A percentile compares a stretch with the other conserved stretches of the same genome.
Conservation (phyloP, 2,113 vertebrate genomes). For the Danionella cerebrum region DNA sequence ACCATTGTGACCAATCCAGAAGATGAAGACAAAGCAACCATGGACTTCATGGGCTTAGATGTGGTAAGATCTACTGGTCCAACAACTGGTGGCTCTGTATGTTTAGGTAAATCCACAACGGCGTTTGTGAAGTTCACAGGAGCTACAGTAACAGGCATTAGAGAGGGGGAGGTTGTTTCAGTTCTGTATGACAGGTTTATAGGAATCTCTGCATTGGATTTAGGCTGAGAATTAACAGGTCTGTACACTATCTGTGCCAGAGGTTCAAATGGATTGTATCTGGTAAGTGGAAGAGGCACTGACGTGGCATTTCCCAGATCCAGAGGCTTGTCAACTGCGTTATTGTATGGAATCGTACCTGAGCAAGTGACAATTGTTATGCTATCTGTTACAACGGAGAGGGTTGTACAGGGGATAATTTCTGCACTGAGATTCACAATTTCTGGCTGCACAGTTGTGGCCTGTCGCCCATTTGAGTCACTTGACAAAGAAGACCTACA, state of each 20-base stretch:
- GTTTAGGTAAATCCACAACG: conserved; percentile 52
- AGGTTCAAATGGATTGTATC: conserved; percentile 75
- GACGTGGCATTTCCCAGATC: conserved; percentile 68
- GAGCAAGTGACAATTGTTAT: conserved; percentile 74
- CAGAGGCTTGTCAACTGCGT: conserved; percentile 71
- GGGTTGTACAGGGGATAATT: conserved; percentile 62
- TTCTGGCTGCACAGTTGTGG: conserved; percentile 82
- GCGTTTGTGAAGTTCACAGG: conserved; percentile 67
- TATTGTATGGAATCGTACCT: conserved; percentile 68
- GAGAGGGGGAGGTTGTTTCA: conserved; percentile 55
- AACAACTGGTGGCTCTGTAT: conserved; percentile 57
- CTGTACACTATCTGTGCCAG: conserved; percentile 66
- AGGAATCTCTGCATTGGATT: conserved; percentile 70
- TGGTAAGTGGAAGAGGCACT: conserved; percentile 77
- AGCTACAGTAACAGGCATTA: conserved; percentile 61
- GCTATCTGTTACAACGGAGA: conserved; percentile 68
- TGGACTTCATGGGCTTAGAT: conserved; percentile 77
- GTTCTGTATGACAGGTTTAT: conserved; percentile 84
- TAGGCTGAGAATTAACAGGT: conserved; percentile 57
- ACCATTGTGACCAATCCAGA: conserved; percentile 77
- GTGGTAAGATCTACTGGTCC: conserved; percentile 88
- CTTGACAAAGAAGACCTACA: conserved; percentile 65
- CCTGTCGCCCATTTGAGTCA: conserved; percentile 68
- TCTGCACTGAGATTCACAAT: conserved; percentile 85
- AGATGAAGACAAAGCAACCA: conserved; percentile 76